Base-by-base conservation (phyloP, 2,797 vertebrate genomes). In the Knipowitschia caucasica region DNA sequence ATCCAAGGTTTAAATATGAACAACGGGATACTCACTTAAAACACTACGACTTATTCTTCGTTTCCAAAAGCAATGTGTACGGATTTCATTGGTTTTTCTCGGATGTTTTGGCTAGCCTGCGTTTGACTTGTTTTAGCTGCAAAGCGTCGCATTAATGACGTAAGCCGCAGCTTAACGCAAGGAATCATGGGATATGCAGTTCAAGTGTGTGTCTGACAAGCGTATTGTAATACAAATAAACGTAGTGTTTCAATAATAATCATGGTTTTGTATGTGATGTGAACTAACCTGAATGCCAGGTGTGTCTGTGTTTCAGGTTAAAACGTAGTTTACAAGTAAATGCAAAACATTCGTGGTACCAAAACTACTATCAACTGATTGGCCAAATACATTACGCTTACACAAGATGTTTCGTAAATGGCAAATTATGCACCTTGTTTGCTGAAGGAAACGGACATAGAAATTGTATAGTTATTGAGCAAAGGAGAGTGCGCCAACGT, bases 371-470 rank as follows among this genome's bases (percentile, higher is more conserved):
- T 42, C 7, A 39, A 1, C 20, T 78, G 77, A 86, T 88, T 88
- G 85, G 87, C 3, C 39, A 23, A 14, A 39, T 0, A 1, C 21
- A 34, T 7, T 17, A n/a, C 42, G n/a, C 51, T 88, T 86, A 80
- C 61, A 82, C 77, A 86, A 88, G 75, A 38, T 31, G 73, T 85
- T 86, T 86, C 44, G 25, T 86, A 88, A 75, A 75, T 3, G 7
- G 2, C 4, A 38, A 34, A 51, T 4, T 5, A 12, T 1, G 18
- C 53, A 11, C 83, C 81, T 65, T 79, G 66, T 85, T 83, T 86
- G 53, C 47, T 49, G 3, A 1, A 26, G 21, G 4, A 39, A 39
- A 39, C 4, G 1, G n/a, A 36, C 35, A 38, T 17, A 8, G 1
- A 25, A 23, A 12, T 39, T 1, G 3, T 23, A 7, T n/a, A 6